A percentile compares a stretch with the other conserved stretches of the same genome.
Conservation (phyloP, 2,888 invertebrate genomes). For the Hypselothyrea guttata region DNA sequence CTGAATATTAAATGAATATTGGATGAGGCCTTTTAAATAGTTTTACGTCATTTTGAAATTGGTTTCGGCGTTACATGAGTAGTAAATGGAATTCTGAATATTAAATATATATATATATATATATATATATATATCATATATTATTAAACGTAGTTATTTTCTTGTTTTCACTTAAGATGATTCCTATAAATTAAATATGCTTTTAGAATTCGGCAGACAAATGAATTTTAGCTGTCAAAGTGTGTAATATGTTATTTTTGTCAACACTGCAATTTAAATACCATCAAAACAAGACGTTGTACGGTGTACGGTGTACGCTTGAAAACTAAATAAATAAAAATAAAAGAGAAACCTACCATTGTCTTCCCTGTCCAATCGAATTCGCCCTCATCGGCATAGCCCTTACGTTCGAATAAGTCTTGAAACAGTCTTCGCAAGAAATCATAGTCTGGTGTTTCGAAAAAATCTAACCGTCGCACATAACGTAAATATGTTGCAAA, state of each 20-base stretch:
- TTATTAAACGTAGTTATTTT: too few relatives aligned
- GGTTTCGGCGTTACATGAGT: too few relatives aligned
- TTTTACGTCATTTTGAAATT: too few relatives aligned
- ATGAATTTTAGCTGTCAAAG: constrained; percentile 1
- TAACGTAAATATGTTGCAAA: constrained; percentile 99
- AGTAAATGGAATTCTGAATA: too few relatives aligned
- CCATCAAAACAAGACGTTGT: constrained; percentile 1
- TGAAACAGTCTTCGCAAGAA: constrained; percentile 97
- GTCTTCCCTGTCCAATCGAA: constrained; percentile 98
- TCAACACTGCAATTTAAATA: neutral
- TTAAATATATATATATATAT: too few relatives aligned
- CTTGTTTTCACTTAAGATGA: too few relatives aligned
- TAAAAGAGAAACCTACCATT: constrained; percentile 83
- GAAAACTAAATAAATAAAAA: too few relatives aligned
- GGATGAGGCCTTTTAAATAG: too few relatives aligned
- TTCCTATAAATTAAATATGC: constrained; percentile 64
- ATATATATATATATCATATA: too few relatives aligned
- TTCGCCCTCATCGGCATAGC: constrained; percentile 94
- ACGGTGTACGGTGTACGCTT: constrained; percentile 1
- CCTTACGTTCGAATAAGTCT: constrained; percentile 93
- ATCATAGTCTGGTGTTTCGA: constrained; percentile 99
- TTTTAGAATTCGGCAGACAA: constrained; percentile 62
- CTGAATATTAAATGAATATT: too few relatives aligned
- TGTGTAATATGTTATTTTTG: constrained; percentile 14
- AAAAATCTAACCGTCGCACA: constrained; percentile 98